Conservation (phyloP, 2,113 vertebrate genomes). For the Saimiri boliviensis region DNA sequence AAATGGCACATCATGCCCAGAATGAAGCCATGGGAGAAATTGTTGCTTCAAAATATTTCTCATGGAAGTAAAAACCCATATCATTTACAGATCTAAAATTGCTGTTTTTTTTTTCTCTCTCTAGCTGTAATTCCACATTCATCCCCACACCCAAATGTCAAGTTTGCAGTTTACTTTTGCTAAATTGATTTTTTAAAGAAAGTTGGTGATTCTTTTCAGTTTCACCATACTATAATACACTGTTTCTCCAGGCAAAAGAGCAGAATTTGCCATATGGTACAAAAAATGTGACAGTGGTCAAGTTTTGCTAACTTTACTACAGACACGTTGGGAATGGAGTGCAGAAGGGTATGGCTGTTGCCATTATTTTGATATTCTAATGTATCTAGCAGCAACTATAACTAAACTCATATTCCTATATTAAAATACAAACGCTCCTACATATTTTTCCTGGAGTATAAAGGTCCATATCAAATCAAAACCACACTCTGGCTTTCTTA, state of each 20-base stretch:
- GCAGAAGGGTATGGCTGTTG: background rate
- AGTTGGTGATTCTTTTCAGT: background rate
- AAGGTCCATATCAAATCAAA: conserved; percentile 1
- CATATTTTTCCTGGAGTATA: background rate
- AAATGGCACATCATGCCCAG: background rate
- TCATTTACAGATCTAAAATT: background rate
- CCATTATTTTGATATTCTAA: background rate
- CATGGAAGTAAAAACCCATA: background rate
- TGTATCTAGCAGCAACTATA: background rate
- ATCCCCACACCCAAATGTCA: background rate
- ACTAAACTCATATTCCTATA: background rate
- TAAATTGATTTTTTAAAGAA: background rate
- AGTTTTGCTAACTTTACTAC: background rate
- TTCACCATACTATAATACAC: background rate
- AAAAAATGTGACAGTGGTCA: background rate
- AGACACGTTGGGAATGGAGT: background rate
- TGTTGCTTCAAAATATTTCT: conserved; percentile 16
- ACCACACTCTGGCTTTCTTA: background rate
- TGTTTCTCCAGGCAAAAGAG: background rate
- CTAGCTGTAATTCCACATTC: background rate
- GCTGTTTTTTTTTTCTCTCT: background rate
- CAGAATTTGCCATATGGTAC: background rate
- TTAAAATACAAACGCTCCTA: conserved; percentile 18
- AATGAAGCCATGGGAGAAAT: conserved; percentile 23
- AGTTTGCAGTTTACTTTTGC: background rate